These are phyloP conservation scores for Agriopis leucophaearia DNA, from an alignment of 2,888 invertebrate genomes.

Conservation along the genomic window DNA sequence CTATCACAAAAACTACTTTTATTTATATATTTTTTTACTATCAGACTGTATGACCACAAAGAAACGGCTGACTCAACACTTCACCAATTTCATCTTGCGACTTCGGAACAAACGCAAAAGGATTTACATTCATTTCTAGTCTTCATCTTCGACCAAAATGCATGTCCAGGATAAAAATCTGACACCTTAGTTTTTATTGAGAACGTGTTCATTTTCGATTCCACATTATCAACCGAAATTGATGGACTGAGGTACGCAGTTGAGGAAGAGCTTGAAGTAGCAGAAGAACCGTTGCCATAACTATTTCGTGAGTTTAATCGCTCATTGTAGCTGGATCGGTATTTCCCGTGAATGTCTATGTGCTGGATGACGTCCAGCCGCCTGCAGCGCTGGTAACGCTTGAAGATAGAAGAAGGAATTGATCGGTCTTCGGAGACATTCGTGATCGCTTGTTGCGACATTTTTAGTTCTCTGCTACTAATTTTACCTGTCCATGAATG, in stretches of 20 bases:
- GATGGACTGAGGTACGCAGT: conserved; percentile 6
- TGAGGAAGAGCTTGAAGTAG: conserved; percentile 50
- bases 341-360: conserved; percentile 63
- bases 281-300: neutral
- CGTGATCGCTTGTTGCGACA: neutral
- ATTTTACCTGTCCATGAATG: neutral
- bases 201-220: conserved; percentile 52
- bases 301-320: conserved; percentile 2
- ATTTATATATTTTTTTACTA: conserved; percentile 10
- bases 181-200: conserved; percentile 57
- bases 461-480: neutral
- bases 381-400: conserved; percentile 54
- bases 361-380: conserved; percentile 60
- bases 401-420: conserved; percentile 27
- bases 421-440: conserved; percentile 1
- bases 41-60: no score
- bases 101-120: conserved; percentile 2
- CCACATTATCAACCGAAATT: conserved; percentile 26
- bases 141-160: conserved; percentile 46
- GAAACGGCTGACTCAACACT: no score
- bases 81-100: neutral
- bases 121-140: conserved; percentile 8
- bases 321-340: conserved; percentile 44
- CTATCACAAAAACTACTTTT: neutral
- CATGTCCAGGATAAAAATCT: conserved; percentile 59